These are phyloP conservation scores for Oreochromis mossambicus DNA, from an alignment of 2,797 vertebrate species.

Conservation along the genomic window DNA sequence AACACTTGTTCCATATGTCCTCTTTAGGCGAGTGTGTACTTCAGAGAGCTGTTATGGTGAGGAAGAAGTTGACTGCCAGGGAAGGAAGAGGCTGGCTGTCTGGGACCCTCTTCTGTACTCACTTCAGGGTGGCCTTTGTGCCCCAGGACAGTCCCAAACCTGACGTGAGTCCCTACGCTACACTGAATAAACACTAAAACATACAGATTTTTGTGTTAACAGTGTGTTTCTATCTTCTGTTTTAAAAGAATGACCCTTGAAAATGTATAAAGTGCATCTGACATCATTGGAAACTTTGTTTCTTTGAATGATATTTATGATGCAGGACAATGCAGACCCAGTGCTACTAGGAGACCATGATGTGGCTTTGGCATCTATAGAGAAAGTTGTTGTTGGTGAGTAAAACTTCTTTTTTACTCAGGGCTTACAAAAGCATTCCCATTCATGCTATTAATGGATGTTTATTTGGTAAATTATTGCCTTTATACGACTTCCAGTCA, in stretches of 20 bases:
- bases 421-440: background rate
- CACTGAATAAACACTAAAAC: background rate
- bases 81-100: conserved; percentile 80
- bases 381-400: conserved; percentile 90
- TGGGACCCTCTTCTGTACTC: conserved; percentile 88
- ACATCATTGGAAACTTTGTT: background rate
- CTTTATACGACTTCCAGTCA: background rate
- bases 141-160: conserved; percentile 76
- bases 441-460: background rate
- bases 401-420: background rate
- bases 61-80: conserved; percentile 78
- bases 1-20: background rate
- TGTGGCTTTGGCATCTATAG: conserved; percentile 85
- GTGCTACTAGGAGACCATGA: conserved; percentile 82
- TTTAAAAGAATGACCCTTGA: background rate
- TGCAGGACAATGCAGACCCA: conserved; percentile 77
- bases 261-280: background rate
- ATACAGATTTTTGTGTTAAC: background rate
- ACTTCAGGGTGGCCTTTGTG: conserved; percentile 86
- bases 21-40: conserved; percentile 84
- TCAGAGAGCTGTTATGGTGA: conserved; percentile 82
- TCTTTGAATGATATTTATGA: background rate
- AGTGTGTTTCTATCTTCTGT: background rate
- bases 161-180: conserved; percentile 65
- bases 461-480: background rate